These are phyloP conservation scores for Drosophila prostipennis DNA, from an alignment of 2,888 invertebrate genomes.

Conservation along the genomic window DNA sequence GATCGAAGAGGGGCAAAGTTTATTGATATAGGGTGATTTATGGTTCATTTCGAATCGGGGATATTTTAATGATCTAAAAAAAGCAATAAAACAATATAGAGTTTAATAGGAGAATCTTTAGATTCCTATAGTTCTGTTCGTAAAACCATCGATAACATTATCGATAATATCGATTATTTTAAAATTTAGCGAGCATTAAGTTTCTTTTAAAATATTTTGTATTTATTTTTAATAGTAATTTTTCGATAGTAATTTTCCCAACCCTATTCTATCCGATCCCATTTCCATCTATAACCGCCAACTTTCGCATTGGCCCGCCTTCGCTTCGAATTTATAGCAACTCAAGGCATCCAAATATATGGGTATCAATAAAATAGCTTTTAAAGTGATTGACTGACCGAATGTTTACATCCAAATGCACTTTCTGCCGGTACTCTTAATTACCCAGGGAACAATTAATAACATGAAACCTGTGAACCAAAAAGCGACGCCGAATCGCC, in stretches of 20 bases:
- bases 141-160: too few species aligned
- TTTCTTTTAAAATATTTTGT: too few species aligned
- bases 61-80: background rate
- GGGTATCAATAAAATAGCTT: conserved; percentile 9
- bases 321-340: background rate
- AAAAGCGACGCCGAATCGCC: conserved; percentile 14
- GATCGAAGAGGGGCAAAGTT: conserved; percentile 8
- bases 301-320: background rate
- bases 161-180: too few species aligned
- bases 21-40: conserved; percentile 1
- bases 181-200: too few species aligned
- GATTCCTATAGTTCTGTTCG: too few species aligned
- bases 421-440: conserved; percentile 30
- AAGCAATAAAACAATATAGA: background rate
- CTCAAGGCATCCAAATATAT: background rate
- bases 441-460: conserved; percentile 35
- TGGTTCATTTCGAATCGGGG: background rate
- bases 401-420: conserved; percentile 38
- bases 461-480: conserved; percentile 30
- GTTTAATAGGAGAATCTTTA: too few species aligned
- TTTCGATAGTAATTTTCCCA: background rate
- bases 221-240: too few species aligned
- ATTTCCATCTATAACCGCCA: background rate
- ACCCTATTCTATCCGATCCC: background rate
- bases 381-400: conserved; percentile 12